Evolutionary conservation across 2,888 invertebrate genomes (phyloP), one percentile per base, ranked within the genome.

Genomic region (Tenthredo scrophulariae): DNA sequence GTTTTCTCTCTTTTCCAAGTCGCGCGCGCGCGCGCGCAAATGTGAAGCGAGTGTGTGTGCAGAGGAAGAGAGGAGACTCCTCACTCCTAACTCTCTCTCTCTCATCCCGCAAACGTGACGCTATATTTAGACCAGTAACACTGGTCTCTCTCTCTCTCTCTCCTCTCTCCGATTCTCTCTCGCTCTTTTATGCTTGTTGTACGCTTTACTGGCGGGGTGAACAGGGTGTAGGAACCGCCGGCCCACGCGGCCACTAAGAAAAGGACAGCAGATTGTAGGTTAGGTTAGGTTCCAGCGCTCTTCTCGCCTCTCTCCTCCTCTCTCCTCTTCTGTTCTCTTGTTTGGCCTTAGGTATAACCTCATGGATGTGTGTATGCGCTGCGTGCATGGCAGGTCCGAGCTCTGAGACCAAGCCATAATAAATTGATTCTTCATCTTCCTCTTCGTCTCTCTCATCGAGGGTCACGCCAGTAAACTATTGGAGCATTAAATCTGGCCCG

Each of bases 51-150:
- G 37, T 70, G n/a, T 70, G 29, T 74, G 26, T 74, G 43, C 1
- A 43, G 43, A 43, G 22, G 0, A 74, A 43, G 74, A 43, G 18
- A 67, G 29, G 29, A 67, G 33, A 26, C 22, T 37, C 40, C 40
- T n/a, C 40, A 22, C 37, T 13, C 43, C 22, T 22, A 1, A 40
- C 40, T 40, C 40, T 43, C 91, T 91, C 92, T 93, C 92, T 92
- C 29, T 80, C 79, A 62, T 91, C 90, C 93, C 93, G 93, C 92
- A 92, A 93, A 92, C 93, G 91, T 90, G 90, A 88, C 87, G 92
- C 92, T 93, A 93, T 93, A 93, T 93, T 93, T 93, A 93, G 93
- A 92, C 91, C 91, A 88, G 91, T 91, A 91, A 90, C 90, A 90
- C 90, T 90, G 89, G 88, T 90, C 90, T 86, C 87, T 85, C 85